Evolutionary conservation across 1,140 invertebrate genomes (phyloP), one percentile per base, ranked within the genome.

Genomic region (Cherax destructor): DNA sequence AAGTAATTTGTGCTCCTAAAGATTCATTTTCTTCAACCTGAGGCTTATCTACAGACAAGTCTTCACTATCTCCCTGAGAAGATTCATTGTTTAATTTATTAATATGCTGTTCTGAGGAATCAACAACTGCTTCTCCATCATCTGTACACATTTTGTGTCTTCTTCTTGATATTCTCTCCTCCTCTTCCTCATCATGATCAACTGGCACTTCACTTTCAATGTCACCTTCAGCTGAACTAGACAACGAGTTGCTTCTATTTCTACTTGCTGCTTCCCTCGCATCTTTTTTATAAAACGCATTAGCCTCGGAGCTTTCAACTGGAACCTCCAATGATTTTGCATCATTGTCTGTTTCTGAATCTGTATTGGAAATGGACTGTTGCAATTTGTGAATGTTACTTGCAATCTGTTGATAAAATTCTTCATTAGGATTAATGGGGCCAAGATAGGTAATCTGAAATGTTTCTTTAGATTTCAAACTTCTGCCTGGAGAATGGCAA

Each of bases 151-250:
- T 21, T 16, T 50, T 74, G 41, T 59, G 77, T 24, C 65, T 72
- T 47, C 52, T 11, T 52, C 61, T 74, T 9, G 72, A n/a, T 61
- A 85, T 69, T 16, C 50, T 56, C 9, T 84, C 69, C 9, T 84
- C 69, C 49, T 91, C 77, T 21, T 81, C 78, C 7, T 72, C 61
- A 11, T 91, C 90, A 24, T 30, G 61, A 30, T 91, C 89, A 21
- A 49, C 69, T 18, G 78, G 78, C 13, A 80, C 84, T 52, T 91
- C 90, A 87, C 90, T 86, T 47, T 91, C 90, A 30, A 80, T 65
- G 74, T 91, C 90, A 4, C 90, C 90, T 77, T 91, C 90, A 41
- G 85, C 90, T 74, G 90, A 91, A 74, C 90, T 91, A 21, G 90
- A 91, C 49, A 91, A 61, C 13, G 90, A 91, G 24, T 74, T 86